These are phyloP conservation scores for Diabrotica virgifera DNA, from an alignment of 1,140 invertebrate species.

Conservation along the genomic window DNA sequence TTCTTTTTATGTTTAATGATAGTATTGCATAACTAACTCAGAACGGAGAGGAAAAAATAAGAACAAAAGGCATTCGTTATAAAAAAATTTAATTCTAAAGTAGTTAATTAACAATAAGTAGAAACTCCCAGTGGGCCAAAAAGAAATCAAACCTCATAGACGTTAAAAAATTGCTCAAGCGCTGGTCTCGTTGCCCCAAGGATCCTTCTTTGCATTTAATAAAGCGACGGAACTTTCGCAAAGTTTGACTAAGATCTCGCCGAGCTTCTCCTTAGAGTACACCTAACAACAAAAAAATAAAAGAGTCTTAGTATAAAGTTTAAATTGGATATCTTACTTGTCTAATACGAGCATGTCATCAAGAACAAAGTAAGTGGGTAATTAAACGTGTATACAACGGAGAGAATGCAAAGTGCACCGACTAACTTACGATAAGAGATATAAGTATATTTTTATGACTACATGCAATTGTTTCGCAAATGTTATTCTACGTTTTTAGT, in stretches of 20 bases:
- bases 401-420: too few species aligned
- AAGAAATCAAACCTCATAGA: background rate
- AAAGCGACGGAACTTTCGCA: conserved; percentile 73
- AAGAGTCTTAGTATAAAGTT: conserved; percentile 9
- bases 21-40: too few species aligned
- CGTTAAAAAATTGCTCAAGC: conserved; percentile 14
- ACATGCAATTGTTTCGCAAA: too few species aligned
- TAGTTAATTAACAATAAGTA: conserved; percentile 1
- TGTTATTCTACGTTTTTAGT: too few species aligned
- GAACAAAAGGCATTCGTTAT: background rate
- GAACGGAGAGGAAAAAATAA: background rate
- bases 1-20: too few species aligned
- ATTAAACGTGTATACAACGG: background rate
- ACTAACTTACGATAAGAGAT: too few species aligned
- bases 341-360: background rate
- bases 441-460: too few species aligned
- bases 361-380: conserved; percentile 1
- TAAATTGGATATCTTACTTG: conserved; percentile 7
- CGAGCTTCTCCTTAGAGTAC: conserved; percentile 72
- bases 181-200: conserved; percentile 57
- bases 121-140: background rate
- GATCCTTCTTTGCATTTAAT: conserved; percentile 70
- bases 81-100: background rate
- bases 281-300: conserved; percentile 54
- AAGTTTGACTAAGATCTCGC: conserved; percentile 73